Evolutionary conservation across 1,140 invertebrate species (phyloP).

Genomic region (Oscheius sp.): DNA sequence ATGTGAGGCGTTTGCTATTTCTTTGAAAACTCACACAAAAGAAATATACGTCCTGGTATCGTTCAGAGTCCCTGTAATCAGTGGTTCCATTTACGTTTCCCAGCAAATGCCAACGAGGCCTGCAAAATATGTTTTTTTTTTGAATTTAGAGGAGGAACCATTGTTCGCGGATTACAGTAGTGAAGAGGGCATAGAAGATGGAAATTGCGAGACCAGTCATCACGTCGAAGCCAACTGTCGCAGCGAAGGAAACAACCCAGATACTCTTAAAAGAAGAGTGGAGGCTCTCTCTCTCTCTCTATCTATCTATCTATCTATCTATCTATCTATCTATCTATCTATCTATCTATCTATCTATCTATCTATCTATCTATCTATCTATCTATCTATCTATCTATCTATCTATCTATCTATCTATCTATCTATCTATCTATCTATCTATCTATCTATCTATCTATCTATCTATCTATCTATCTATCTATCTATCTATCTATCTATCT

Average conservation of each 20-base stretch:
- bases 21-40: conserved; percentile 39
- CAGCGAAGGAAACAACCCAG: conserved; percentile 56
- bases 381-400: too few species aligned
- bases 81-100: conserved; percentile 53
- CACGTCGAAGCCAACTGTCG: conserved; percentile 53
- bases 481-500: too few species aligned
- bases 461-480: too few species aligned
- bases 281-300: not conserved
- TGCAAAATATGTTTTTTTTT: conserved; percentile 1
- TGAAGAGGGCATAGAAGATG: conserved; percentile 55
- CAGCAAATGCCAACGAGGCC: conserved; percentile 59
- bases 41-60: conserved; percentile 49
- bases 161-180: conserved; percentile 50
- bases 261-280: conserved; percentile 45
- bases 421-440: too few species aligned
- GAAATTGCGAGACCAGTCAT: conserved; percentile 45
- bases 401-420: too few species aligned
- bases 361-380: too few species aligned
- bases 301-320: too few species aligned
- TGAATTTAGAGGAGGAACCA: conserved; percentile 22
- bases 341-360: too few species aligned
- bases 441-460: too few species aligned
- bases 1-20: not conserved
- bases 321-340: too few species aligned
- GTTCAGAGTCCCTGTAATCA: conserved; percentile 56